Percentiles rank a stretch among this genome's conserved stretches.
Conservation (phyloP, 1,140 invertebrate species). For the Telenomus remus region DNA sequence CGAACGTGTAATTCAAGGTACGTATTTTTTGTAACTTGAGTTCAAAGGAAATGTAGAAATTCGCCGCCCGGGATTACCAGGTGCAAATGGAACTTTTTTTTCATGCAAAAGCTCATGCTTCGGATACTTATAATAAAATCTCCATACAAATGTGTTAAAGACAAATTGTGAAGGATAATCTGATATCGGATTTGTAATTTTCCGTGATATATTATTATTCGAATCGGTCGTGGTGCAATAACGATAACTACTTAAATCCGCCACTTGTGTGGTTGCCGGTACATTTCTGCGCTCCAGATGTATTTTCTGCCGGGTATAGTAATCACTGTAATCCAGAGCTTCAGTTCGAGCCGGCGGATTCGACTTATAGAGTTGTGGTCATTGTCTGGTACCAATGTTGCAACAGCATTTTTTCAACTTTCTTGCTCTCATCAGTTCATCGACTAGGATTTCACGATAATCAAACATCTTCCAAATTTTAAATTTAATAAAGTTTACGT, state of each 20-base stretch:
- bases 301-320: slow-evolving; percentile 23
- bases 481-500: no score
- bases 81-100: no score
- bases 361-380: slow-evolving; percentile 29
- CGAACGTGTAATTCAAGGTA: no score
- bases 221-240: slow-evolving; percentile 3
- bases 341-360: slow-evolving; percentile 23
- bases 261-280: slow-evolving; percentile 11
- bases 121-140: slow-evolving; percentile 2
- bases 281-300: background rate
- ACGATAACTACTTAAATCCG: slow-evolving; percentile 22
- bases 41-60: no score
- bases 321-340: slow-evolving; percentile 38
- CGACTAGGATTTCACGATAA: no score
- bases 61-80: no score
- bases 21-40: no score
- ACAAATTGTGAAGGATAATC: slow-evolving; percentile 10
- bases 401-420: slow-evolving; percentile 24
- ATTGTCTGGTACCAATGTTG: slow-evolving; percentile 31
- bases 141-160: slow-evolving; percentile 9
- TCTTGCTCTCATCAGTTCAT: no score
- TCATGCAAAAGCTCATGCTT: no score
- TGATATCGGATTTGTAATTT: slow-evolving; percentile 27
- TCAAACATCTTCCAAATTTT: no score
- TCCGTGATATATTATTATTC: slow-evolving; percentile 17